Base-by-base conservation (phyloP, 2,797 vertebrate genomes). In the Leptodactylus fallax region DNA sequence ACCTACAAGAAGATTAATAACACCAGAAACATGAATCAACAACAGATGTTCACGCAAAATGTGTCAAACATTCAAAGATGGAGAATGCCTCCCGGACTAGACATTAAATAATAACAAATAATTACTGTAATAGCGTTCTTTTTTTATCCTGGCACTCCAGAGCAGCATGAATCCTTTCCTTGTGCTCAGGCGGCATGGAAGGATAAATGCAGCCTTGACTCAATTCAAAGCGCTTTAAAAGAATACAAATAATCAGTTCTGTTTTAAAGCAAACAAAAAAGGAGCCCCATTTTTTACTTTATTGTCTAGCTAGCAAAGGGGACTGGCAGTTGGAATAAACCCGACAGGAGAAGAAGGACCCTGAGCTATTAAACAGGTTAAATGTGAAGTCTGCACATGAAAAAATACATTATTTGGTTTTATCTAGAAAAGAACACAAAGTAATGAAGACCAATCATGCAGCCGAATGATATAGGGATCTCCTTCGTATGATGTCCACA, bases 1-100 rank as follows among this genome's bases (percentile, higher is more conserved):
- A 93, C 98, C 98, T 99, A 92, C 81, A 91, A 91, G 91, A 92
- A 93, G 89, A 95, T 89, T 90, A 92, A 93, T 90, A 92, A 94
- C 91, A 92, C 71, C 83, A 86, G 91, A 93, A 93, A 92, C 91
- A 92, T 83, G 79, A 90, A 94, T 92, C 87, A 90, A 92, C 93
- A 92, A 92, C 92, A 94, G 93, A 94, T 91, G 92, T 92, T 94
- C 93, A 92, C 93, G 91, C 89, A 93, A 93, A 94, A 92, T 92
- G 91, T 92, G 92, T 93, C 93, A 91, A 90, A 91, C 91, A 91
- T 77, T 90, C 90, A 90, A 94, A 92, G 90, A 92, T 93, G 91
- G 92, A 90, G 91, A 91, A 91, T 87, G 91, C 91, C 91, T 93
- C 25, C 14, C 79, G 91, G 91, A 92, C 87, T 93, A 88, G 91